Base-by-base conservation (phyloP, 2,113 vertebrate species). In the Naja naja region DNA sequence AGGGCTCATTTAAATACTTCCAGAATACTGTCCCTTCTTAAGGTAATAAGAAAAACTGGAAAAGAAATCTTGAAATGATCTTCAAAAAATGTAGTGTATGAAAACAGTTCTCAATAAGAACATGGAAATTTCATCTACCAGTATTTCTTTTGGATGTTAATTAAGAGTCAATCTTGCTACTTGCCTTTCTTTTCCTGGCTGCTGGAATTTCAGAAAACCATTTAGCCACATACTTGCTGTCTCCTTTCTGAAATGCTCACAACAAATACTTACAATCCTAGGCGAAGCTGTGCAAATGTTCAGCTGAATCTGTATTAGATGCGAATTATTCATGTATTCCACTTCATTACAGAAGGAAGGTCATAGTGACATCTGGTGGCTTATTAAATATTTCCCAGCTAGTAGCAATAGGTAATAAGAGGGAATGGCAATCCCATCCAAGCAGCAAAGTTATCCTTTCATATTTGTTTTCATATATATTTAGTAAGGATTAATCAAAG, bases 311-410 rank as follows among this genome's bases (percentile, higher is more conserved):
- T 64, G 49, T 85, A 93, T 91, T 93, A 85, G 94, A 53, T 5
- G 34, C 88, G 52, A 95, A 93, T 95, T 49, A 92, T 45, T 91
- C 30, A 39, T 90, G 27, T 25, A 90, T 90, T 86, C 25, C n/a
- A 1, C 58, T 93, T 9, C 22, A 91, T 93, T 94, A 86, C 92
- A 94, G 93, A 88, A 94, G 95, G 93, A 90, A 93, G 95, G 52
- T 90, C 95, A 94, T 85, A 89, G 90, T 96, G 96, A 95, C 93
- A 96, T 85, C 93, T 96, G 92, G 90, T 27, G 96, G 89, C 91
- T 55, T 69, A 88, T 60, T 94, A 91, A 95, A 89, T 89, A 49
- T 89, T 39, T 90, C 94, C 43, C n/a, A 90, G 91, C 27, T 55
- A 39, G 14, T 91, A 93, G 69, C 87, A 93, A 87, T n/a, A 92